phyloP scores from a whole-genome alignment of 2,113 vertebrate genomes.

The Hippolais icterina region DNA sequence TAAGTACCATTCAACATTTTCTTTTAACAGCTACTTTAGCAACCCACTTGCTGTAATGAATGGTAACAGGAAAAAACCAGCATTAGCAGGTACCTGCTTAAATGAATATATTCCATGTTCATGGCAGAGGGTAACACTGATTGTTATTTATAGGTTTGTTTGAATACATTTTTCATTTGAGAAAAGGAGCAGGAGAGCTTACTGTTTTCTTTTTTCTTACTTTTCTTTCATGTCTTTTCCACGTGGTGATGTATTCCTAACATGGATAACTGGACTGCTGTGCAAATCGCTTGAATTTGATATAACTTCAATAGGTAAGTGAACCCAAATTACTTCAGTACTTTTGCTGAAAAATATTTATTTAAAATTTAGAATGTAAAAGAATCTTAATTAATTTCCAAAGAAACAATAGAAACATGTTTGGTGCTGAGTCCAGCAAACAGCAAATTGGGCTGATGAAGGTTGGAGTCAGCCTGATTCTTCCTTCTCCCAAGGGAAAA shows the following conservation, averaged over 20 bases:
- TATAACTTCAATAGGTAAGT: slow-evolving; percentile 74
- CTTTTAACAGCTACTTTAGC: slow-evolving; percentile 40
- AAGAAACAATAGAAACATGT: neutral
- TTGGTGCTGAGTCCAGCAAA: neutral
- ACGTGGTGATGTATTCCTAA: neutral
- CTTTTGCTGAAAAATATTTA: neutral
- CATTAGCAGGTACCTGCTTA: neutral
- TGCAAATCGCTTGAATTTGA: slow-evolving; percentile 33
- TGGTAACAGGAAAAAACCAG: neutral
- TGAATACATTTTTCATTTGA: neutral
- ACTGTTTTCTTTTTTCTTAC: slow-evolving; percentile 26
- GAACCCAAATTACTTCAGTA: neutral
- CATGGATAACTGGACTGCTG: slow-evolving; percentile 13
- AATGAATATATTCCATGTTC: neutral
- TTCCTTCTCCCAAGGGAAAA: neutral
- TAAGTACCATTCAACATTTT: slow-evolving; percentile 13
- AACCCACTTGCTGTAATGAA: slow-evolving; percentile 35
- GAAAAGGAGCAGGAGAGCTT: neutral
- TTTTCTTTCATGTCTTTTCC: slow-evolving; percentile 51
- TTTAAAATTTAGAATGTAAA: neutral
- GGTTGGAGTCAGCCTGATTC: neutral
- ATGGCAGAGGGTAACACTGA: neutral
- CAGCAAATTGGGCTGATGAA: neutral
- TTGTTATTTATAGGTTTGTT: neutral
- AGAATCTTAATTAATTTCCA: neutral